Percentiles rank a stretch among this genome's conserved stretches.
These are phyloP conservation scores for Esox lucius DNA, from an alignment of 2,797 vertebrate species.

Conservation along the genomic window DNA sequence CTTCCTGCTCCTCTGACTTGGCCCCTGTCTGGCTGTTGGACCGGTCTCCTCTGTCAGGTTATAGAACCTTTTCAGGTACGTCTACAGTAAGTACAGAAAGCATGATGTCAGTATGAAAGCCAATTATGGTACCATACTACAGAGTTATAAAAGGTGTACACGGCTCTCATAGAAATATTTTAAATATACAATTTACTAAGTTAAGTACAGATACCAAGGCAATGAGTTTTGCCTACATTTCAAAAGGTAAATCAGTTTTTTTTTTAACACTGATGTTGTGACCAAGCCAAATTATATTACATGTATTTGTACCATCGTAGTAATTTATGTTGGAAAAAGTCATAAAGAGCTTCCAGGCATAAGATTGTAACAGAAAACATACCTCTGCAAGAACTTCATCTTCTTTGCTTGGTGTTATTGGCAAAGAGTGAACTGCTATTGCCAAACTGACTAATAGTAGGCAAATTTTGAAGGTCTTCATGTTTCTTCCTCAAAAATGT, in stretches of 20 bases:
- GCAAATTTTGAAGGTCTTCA: slow-evolving; percentile 59
- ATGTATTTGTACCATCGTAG: too few species aligned
- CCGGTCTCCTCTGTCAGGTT: too few species aligned
- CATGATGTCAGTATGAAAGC: background rate
- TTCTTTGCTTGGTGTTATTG: slow-evolving; percentile 33
- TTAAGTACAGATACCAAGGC: background rate
- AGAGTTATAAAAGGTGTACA: background rate
- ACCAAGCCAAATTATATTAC: too few species aligned
- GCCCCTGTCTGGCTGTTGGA: too few species aligned
- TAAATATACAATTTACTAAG: background rate
- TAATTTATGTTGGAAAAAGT: too few species aligned
- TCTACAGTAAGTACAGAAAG: slow-evolving; percentile 58
- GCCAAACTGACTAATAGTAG: slow-evolving; percentile 57
- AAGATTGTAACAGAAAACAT: slow-evolving; percentile 2
- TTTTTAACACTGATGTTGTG: too few species aligned
- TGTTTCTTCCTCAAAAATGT: slow-evolving; percentile 37
- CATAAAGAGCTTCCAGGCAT: background rate
- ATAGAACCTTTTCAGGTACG: slow-evolving; percentile 78
- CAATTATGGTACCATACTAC: too few species aligned
- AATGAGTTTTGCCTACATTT: background rate
- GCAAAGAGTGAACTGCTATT: slow-evolving; percentile 47
- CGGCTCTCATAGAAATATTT: background rate
- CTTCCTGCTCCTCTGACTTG: too few species aligned
- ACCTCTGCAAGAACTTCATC: slow-evolving; percentile 66
- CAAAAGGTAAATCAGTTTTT: too few species aligned